Conservation (phyloP, 2,797 vertebrate genomes). For the Poeciliopsis presidionis region DNA sequence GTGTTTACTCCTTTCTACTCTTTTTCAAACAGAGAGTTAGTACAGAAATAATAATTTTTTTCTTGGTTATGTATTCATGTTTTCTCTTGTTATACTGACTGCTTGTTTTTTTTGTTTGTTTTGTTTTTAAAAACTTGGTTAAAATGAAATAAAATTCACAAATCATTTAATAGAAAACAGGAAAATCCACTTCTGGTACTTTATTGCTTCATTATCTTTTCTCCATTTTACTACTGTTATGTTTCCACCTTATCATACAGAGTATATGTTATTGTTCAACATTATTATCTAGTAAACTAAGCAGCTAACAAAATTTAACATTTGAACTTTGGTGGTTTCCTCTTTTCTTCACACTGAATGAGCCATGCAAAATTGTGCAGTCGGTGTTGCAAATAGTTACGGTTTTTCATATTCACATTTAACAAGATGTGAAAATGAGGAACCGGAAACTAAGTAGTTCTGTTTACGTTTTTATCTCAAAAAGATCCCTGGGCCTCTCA, state of each 20-base stretch:
- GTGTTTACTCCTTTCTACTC: too few relatives aligned
- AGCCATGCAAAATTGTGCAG: constrained; percentile 50
- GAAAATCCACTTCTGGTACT: neutral
- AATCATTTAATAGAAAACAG: neutral
- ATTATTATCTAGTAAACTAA: neutral
- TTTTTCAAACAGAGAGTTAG: too few relatives aligned
- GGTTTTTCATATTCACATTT: constrained; percentile 5
- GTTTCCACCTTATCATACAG: neutral
- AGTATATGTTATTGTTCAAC: neutral
- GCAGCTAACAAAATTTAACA: constrained; percentile 37
- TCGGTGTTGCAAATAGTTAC: constrained; percentile 25
- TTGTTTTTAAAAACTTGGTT: too few relatives aligned
- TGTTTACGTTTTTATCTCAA: constrained; percentile 11
- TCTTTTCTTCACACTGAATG: constrained; percentile 54
- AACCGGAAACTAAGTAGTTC: constrained; percentile 16
- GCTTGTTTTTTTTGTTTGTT: too few relatives aligned
- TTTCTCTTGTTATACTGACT: too few relatives aligned
- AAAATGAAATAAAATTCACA: neutral
- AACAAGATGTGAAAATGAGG: constrained; percentile 33
- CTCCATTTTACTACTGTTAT: neutral
- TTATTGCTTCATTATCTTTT: neutral
- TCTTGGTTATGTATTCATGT: too few relatives aligned
- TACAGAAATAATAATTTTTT: too few relatives aligned
- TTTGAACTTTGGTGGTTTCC: constrained; percentile 67
- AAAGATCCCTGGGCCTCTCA: neutral